A percentile compares a stretch with the other conserved stretches of the same genome.
Conservation (phyloP, 2,797 vertebrate genomes). For the Falco cherrug region DNA sequence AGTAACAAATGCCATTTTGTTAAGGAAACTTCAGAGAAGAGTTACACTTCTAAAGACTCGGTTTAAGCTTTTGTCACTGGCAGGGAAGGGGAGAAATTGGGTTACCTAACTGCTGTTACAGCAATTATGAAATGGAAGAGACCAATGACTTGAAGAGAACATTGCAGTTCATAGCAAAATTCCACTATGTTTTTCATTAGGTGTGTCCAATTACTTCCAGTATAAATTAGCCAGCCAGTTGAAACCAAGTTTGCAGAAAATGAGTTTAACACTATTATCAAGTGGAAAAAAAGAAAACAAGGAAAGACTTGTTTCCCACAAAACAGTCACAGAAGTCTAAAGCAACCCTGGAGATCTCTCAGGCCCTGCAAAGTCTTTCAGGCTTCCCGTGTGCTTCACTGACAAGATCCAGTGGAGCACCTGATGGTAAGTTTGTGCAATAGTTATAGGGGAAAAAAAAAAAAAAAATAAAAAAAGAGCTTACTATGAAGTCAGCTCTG, state of each 20-base stretch:
- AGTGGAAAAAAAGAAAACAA: not conserved
- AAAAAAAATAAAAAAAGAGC: not conserved
- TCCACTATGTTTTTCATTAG: constrained; percentile 19
- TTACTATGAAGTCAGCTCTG: not conserved
- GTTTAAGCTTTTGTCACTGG: not conserved
- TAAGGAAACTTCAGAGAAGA: not conserved
- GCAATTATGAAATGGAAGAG: constrained; percentile 18
- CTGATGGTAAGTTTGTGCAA: not conserved
- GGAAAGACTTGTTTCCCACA: not conserved
- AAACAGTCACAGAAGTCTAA: not conserved
- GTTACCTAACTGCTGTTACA: constrained; percentile 4
- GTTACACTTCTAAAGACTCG: not conserved
- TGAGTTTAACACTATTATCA: not conserved
- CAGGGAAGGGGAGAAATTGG: not conserved
- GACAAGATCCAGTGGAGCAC: not conserved
- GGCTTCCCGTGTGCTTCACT: not conserved
- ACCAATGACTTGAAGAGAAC: constrained; percentile 25
- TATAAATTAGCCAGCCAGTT: constrained; percentile 19
- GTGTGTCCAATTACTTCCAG: constrained; percentile 65
- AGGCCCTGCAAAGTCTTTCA: not conserved
- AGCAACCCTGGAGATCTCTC: not conserved
- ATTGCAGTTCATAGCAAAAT: constrained; percentile 36
- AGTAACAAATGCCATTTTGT: not conserved
- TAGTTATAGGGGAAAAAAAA: not conserved
- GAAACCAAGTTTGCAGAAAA: constrained; percentile 27